Evolutionary conservation across 2,113 vertebrate genomes (phyloP).

Genomic region (Donacobius atricapilla): DNA sequence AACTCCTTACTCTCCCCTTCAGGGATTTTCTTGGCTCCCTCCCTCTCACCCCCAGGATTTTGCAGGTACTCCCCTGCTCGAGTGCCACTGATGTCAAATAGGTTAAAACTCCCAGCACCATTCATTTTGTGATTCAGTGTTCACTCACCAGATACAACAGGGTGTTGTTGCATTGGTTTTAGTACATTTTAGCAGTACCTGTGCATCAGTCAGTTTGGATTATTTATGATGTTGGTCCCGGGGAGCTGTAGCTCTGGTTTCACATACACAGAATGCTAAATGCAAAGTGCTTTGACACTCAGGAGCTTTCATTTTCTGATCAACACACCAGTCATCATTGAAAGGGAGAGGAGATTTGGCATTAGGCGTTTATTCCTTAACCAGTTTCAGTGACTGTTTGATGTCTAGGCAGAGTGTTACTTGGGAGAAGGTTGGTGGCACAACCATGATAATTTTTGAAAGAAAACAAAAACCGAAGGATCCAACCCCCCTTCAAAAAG

Average conservation of each 20-base stretch:
- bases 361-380: background rate
- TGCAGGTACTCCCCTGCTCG: background rate
- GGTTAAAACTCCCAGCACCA: background rate
- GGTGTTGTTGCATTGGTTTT: background rate
- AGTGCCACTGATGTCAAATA: background rate
- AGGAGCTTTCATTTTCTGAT: constrained; percentile 2
- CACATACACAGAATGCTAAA: constrained; percentile 1
- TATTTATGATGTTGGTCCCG: background rate
- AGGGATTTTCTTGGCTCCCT: background rate
- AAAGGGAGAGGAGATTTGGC: background rate
- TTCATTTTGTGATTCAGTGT: background rate
- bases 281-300: background rate
- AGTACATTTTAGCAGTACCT: background rate
- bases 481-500: background rate
- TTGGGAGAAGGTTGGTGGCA: background rate
- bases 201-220: background rate
- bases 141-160: background rate
- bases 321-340: background rate
- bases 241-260: background rate
- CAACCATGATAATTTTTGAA: background rate
- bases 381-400: background rate
- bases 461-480: background rate
- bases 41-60: background rate
- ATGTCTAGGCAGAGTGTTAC: background rate
- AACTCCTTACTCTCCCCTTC: background rate